Evolutionary conservation across 2,888 invertebrate species (phyloP).

Genomic region (Volucella inflata): DNA sequence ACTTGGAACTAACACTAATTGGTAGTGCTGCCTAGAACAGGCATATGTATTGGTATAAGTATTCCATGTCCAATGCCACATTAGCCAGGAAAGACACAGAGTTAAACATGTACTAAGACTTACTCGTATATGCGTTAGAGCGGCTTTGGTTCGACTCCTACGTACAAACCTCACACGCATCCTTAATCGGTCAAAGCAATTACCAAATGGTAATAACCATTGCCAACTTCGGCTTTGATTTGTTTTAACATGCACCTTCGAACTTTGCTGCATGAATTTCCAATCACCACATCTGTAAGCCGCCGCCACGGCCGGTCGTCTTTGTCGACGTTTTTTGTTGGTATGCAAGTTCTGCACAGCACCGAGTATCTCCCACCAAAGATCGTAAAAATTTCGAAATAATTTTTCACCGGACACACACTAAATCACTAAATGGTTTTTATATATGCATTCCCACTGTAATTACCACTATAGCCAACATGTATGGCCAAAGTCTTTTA

Average conservation of each 20-base stretch:
- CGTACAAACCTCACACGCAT: slow-evolving; percentile 57
- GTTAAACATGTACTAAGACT: background rate
- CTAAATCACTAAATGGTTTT: slow-evolving; percentile 54
- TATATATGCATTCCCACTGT: slow-evolving; percentile 51
- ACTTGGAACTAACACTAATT: slow-evolving; percentile 25
- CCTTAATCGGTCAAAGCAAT: slow-evolving; percentile 72
- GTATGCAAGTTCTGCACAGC: slow-evolving; percentile 24
- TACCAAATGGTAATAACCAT: slow-evolving; percentile 61
- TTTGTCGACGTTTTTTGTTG: background rate
- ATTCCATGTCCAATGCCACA: slow-evolving; percentile 39
- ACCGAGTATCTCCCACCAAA: slow-evolving; percentile 9
- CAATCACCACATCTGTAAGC: slow-evolving; percentile 2
- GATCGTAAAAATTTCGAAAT: slow-evolving; percentile 70
- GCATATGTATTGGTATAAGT: slow-evolving; percentile 30
- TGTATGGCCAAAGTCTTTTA: slow-evolving; percentile 13
- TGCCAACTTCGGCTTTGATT: slow-evolving; percentile 36
- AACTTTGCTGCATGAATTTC: slow-evolving; percentile 61
- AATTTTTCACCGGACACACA: slow-evolving; percentile 70
- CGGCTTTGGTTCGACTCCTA: slow-evolving; percentile 42
- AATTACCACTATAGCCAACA: slow-evolving; percentile 61
- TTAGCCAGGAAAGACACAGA: slow-evolving; percentile 35
- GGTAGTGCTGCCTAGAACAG: background rate
- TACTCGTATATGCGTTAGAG: slow-evolving; percentile 42
- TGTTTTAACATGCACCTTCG: slow-evolving; percentile 54
- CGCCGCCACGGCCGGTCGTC: slow-evolving; percentile 7